phyloP scores from a whole-genome alignment of 2,888 invertebrate genomes.

The Drosophila pegasa region DNA sequence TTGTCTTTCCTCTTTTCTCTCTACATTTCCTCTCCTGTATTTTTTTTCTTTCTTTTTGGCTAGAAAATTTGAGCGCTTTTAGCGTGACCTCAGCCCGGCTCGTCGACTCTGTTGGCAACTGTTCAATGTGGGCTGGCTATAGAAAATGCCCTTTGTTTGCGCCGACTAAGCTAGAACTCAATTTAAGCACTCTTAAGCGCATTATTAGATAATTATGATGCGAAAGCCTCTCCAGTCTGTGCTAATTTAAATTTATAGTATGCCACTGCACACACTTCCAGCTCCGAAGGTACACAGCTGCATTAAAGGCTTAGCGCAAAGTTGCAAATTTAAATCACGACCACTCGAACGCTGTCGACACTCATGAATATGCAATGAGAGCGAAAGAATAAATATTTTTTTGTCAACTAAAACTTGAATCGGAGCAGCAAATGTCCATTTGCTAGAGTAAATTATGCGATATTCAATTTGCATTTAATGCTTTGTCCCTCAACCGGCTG shows the following conservation, averaged over 20 bases:
- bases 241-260: constrained; percentile 1
- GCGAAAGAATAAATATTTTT: neutral
- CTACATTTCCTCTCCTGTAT: no score
- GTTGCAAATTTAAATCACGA: neutral
- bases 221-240: neutral
- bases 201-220: constrained; percentile 1
- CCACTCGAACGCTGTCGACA: neutral
- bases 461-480: neutral
- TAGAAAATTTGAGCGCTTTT: constrained; percentile 53
- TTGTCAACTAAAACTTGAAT: no score
- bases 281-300: neutral
- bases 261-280: neutral
- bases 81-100: constrained; percentile 51
- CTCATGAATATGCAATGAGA: constrained; percentile 4
- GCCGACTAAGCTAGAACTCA: neutral
- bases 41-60: constrained; percentile 19
- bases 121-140: neutral
- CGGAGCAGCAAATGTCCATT: no score
- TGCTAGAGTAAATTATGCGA: no score
- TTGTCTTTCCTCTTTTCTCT: constrained; percentile 7
- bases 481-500: neutral
- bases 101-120: constrained; percentile 26
- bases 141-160: neutral
- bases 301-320: neutral
- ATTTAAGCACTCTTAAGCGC: neutral